Evolutionary conservation across 2,113 vertebrate species (phyloP), one percentile per base, ranked within the genome.

Genomic region (Dendropsophus ebraccatus): DNA sequence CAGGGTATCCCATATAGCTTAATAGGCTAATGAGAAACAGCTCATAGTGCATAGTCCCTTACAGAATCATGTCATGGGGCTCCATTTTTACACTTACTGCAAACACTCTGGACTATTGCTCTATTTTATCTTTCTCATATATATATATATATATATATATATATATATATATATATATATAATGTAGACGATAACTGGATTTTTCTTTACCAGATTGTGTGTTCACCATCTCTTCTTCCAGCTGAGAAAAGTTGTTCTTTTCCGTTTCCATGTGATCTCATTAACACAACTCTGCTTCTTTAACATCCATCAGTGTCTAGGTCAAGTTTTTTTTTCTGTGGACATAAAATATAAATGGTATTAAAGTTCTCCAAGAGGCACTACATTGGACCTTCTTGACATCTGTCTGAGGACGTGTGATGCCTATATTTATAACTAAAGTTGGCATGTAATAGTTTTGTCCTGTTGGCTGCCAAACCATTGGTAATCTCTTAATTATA

Each of bases 211-310:
- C 65, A 23, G 84, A 72, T 54, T 85, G 84, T 6, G 76, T 69
- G 45, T 85, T 85, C 74, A 85, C 84, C 84, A 85, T 85, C 45
- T 86, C 77, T 50, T 86, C 78, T 69, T 81, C 65, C 52, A 81
- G 17, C 23, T 79, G 76, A 80, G 76, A 60, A 32, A 72, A 81
- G 23, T 80, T 28, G 76, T 73, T 41, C 65, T 86, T 80, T 81
- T 70, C 84, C 52, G 84, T 23, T 86, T 86, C 84, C 84, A 86
- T 86, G 49, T 72, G 76, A 60, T 86, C 65, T 45, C 49, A 80
- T 80, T 72, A 58, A 35, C 58, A 72, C 28, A 79, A 67, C 49
- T 45, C 16, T 69, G 56, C 49, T 80, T 13, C 23, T 67, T 70
- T 72, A 79, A 54, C 75, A 85, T 81, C 84, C 76, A 80, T 86